Base-by-base conservation (phyloP, 2,888 invertebrate genomes). In the Masnerella sp. region DNA sequence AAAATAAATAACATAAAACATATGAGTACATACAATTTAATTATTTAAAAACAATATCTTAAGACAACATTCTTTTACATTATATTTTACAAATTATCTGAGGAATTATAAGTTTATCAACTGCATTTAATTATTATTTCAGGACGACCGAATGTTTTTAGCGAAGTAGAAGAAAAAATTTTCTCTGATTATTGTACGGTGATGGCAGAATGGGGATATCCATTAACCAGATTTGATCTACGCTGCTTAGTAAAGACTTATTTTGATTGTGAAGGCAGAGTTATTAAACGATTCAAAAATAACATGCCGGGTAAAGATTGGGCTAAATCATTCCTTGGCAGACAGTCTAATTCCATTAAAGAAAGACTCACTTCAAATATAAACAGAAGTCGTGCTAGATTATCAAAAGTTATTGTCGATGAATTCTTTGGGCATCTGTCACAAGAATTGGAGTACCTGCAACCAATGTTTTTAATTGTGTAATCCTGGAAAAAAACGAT, bases 221-320 rank as follows among this genome's bases (percentile, higher is more conserved):
- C 40, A 17, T 12, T 61, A 12, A 20, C 25, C 17, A 8, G 17
- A 17, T 7, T 12, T 1, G 38, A 49, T 38, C 40, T 47, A 12
- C 47, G 49, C 0, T 49, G 2, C 2, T 15, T 40, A 1, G 61
- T 61, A 2, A 25, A 61, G 34, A 30, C 25, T 14, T 64, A 54
- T 11, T n/a, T 64, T 5, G 36, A 64, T 7, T 11, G 11, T 3
- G n/a, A 30, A 14, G 15, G 22, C 22, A 20, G 51, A 34, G 18
- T 1, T 5, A 28, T 47, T 18, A 9, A 5, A 0, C 9, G 5
- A 7, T 61, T 69, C 12, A 43, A 61, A 47, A 54, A 61, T 7
- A 69, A 69, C 22, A 20, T 61, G 17, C 61, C 61, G 47, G 61
- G 54, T n/a, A 11, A 25, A 2, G 54, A 54, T 12, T 61, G 61